Evolutionary conservation across 2,797 vertebrate species (phyloP).

Genomic region (Tragelaphus eurycerus): DNA sequence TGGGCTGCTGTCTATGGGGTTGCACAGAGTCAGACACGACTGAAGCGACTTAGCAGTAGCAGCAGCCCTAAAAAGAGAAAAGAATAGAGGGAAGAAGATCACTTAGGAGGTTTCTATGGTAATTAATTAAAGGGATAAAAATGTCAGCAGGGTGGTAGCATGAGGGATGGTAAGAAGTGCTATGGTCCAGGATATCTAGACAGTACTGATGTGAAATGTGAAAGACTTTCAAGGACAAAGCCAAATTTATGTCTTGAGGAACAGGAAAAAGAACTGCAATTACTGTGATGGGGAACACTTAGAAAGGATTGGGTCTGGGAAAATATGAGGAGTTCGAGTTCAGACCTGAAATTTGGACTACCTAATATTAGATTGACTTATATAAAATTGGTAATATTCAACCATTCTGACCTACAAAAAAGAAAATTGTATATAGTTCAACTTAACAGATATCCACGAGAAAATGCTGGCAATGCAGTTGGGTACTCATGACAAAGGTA

Average conservation of each 20-base stretch:
- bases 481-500: not conserved
- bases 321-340: not conserved
- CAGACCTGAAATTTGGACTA: not conserved
- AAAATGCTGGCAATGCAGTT: not conserved
- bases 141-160: not conserved
- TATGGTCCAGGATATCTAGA: not conserved
- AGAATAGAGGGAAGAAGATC: not conserved
- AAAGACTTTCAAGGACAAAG: not conserved
- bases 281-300: not conserved
- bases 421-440: not conserved
- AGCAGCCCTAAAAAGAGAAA: not conserved
- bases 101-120: not conserved
- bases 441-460: not conserved
- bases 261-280: not conserved
- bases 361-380: not conserved
- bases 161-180: not conserved
- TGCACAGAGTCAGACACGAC: too few relatives aligned
- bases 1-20: too few relatives aligned
- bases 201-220: not conserved
- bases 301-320: not conserved
- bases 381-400: not conserved
- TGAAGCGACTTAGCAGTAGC: too few relatives aligned
- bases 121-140: not conserved
- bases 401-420: not conserved
- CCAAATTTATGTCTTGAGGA: not conserved